Evolutionary conservation across 1,140 invertebrate species (phyloP).

Genomic region (Hormaphis cornu): DNA sequence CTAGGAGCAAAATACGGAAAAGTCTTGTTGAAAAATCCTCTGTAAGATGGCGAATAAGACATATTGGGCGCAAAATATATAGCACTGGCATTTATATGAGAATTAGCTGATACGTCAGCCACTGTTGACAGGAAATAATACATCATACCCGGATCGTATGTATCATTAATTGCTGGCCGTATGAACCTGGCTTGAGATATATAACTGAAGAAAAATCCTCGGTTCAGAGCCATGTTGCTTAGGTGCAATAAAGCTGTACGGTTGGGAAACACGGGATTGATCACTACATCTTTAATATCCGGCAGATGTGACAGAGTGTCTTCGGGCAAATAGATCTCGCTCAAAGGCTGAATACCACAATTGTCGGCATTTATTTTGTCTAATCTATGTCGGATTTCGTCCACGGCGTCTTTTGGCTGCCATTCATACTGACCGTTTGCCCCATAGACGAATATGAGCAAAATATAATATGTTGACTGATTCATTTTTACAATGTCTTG

Average conservation of each 20-base stretch:
- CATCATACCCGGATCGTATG: conserved; percentile 95
- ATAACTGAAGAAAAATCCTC: conserved; percentile 93
- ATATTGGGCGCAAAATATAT: conserved; percentile 91
- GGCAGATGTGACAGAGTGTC: conserved; percentile 83
- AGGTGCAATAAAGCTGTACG: conserved; percentile 83
- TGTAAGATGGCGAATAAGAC: conserved; percentile 88
- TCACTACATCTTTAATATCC: conserved; percentile 88
- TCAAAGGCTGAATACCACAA: conserved; percentile 76
- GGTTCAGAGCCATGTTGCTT: conserved; percentile 89
- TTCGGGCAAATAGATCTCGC: conserved; percentile 70
- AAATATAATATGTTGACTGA: not conserved
- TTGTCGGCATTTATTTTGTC: conserved; percentile 73
- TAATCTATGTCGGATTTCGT: conserved; percentile 71
- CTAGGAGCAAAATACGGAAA: conserved; percentile 89
- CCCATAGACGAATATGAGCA: not conserved
- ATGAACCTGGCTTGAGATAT: conserved; percentile 86
- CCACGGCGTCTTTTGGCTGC: conserved; percentile 77
- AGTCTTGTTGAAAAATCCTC: conserved; percentile 94
- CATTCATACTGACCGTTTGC: conserved; percentile 69
- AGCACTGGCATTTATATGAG: conserved; percentile 83
- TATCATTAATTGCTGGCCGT: conserved; percentile 77
- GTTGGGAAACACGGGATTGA: conserved; percentile 91
- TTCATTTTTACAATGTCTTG: not conserved
- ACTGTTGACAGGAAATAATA: conserved; percentile 93
- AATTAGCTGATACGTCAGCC: conserved; percentile 88